Percentiles rank a stretch among this genome's conserved stretches.
Evolutionary conservation across 2,888 invertebrate genomes (phyloP).

Genomic region (Amblyteles armatorius): DNA sequence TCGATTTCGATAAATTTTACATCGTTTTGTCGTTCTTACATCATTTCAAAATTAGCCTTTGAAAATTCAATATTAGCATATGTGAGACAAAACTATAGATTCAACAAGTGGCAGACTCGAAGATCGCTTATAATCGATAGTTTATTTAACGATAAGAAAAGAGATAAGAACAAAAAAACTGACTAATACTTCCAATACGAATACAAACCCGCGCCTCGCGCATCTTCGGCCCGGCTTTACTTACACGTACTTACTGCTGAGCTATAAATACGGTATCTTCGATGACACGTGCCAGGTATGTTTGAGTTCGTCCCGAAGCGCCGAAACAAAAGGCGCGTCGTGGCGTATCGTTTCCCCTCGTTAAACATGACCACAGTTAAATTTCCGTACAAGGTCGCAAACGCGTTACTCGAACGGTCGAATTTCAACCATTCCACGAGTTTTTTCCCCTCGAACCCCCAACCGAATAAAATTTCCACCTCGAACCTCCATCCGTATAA

Average conservation of each 20-base stretch:
- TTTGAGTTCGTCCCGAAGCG: slow-evolving; percentile 37
- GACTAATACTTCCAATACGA: background rate
- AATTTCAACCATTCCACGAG: no score
- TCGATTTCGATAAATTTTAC: background rate
- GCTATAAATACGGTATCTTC: background rate
- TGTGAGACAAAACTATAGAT: no score
- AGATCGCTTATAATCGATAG: background rate
- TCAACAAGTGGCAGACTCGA: background rate
- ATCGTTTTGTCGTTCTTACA: background rate
- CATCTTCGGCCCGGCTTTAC: background rate
- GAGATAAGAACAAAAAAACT: background rate
- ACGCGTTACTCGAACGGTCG: background rate
- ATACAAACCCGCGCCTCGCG: background rate
- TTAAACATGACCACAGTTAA: slow-evolving; percentile 25
- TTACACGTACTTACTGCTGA: background rate
- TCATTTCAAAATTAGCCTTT: no score
- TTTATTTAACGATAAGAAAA: background rate
- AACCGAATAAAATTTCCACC: background rate
- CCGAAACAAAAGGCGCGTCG: slow-evolving; percentile 79
- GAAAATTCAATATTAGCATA: no score
- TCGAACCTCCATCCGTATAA: background rate
- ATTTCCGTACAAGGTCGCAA: slow-evolving; percentile 9
- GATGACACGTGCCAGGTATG: background rate
- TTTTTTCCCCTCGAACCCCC: background rate
- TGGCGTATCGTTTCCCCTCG: slow-evolving; percentile 55